These are phyloP conservation scores for Cephus rjabovi DNA, from an alignment of 2,888 invertebrate genomes.

Conservation along the genomic window DNA sequence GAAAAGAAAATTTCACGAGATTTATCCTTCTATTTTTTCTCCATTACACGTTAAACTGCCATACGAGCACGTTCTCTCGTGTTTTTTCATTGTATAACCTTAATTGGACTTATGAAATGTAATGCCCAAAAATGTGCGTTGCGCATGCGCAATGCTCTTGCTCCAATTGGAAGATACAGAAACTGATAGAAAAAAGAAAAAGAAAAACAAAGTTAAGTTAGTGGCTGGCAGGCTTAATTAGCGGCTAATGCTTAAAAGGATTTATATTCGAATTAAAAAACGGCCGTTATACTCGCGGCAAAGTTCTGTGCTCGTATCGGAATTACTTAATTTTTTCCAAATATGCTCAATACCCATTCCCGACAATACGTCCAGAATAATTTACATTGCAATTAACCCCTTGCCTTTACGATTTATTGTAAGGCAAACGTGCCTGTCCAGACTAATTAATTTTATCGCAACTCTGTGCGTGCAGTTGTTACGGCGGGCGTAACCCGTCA, in stretches of 20 bases:
- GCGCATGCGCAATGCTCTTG: background rate
- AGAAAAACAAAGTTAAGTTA: background rate
- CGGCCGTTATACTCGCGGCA: background rate
- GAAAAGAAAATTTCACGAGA: background rate
- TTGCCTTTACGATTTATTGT: no score
- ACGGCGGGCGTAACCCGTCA: no score
- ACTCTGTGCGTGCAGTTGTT: no score
- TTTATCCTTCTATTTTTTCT: background rate
- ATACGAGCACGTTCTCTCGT: background rate
- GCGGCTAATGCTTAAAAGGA: background rate
- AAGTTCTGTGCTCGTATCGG: background rate
- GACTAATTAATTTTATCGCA: no score
- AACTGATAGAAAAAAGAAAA: background rate
- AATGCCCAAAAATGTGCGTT: background rate
- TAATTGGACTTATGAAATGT: background rate
- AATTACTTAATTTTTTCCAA: background rate
- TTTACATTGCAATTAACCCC: background rate
- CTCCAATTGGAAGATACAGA: background rate
- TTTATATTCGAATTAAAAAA: background rate
- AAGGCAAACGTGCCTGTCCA: no score
- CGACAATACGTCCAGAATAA: background rate
- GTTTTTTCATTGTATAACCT: background rate
- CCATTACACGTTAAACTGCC: background rate
- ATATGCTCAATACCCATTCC: background rate
- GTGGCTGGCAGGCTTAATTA: background rate